A percentile compares a stretch with the other conserved stretches of the same genome.
These are phyloP conservation scores for Trachymyrmex septentrionalis DNA, from an alignment of 1,140 invertebrate genomes.

Conservation along the genomic window DNA sequence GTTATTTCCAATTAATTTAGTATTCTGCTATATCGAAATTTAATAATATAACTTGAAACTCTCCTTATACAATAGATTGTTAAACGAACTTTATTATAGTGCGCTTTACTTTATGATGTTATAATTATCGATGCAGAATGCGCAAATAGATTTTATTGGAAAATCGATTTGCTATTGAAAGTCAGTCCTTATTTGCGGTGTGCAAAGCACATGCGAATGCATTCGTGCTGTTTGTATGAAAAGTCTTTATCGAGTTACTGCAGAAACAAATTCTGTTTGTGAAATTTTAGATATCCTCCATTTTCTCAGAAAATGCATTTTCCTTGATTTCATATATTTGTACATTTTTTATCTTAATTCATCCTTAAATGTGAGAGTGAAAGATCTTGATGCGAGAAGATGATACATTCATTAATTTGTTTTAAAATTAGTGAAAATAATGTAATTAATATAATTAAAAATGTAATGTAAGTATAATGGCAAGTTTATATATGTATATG, in stretches of 20 bases:
- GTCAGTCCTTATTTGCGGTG: constrained; percentile 20
- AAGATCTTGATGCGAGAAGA: neutral
- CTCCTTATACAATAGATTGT: neutral
- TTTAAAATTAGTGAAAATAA: neutral
- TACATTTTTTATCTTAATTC: constrained; percentile 9
- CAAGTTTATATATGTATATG: neutral
- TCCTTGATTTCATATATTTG: constrained; percentile 4
- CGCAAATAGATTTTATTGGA: constrained; percentile 54
- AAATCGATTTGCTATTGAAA: constrained; percentile 54
- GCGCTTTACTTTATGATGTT: neutral
- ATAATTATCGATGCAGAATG: constrained; percentile 1
- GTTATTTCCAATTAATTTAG: constrained; percentile 44
- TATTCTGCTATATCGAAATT: constrained; percentile 33
- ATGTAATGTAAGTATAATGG: too few relatives aligned
- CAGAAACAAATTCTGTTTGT: constrained; percentile 66
- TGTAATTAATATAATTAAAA: neutral
- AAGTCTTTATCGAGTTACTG: constrained; percentile 71
- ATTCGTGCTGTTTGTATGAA: constrained; percentile 54
- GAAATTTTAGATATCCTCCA: constrained; percentile 63
- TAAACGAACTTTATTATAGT: constrained; percentile 52
- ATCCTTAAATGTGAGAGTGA: neutral
- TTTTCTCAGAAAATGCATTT: constrained; percentile 55
- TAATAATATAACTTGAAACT: constrained; percentile 46
- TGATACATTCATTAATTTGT: neutral
- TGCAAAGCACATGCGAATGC: constrained; percentile 1